These are phyloP conservation scores for Muraenolepis orangiensis DNA, from an alignment of 2,797 vertebrate genomes.

Conservation along the genomic window DNA sequence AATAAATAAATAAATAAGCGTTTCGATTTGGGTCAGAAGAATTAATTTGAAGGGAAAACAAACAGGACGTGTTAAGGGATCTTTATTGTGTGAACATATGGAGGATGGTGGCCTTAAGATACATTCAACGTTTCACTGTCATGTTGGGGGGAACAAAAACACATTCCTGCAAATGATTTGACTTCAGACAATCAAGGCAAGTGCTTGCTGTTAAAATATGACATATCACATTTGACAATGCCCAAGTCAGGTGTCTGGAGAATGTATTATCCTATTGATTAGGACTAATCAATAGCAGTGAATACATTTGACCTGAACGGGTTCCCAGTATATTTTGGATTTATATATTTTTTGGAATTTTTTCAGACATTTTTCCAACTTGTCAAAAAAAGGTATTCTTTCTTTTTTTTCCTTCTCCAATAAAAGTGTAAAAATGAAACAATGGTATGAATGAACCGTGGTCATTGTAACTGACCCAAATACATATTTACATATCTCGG, in stretches of 20 bases:
- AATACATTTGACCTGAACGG: conserved; percentile 33
- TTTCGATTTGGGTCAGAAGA: conserved; percentile 45
- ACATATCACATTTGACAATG: conserved; percentile 53
- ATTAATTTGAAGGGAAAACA: conserved; percentile 45
- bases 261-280: conserved; percentile 46
- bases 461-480: conserved; percentile 90
- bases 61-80: conserved; percentile 74
- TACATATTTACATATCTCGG: conserved; percentile 87
- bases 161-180: conserved; percentile 64
- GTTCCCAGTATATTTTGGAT: conserved; percentile 42
- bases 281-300: conserved; percentile 39
- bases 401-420: conserved; percentile 35
- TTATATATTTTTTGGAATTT: conserved; percentile 31
- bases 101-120: conserved; percentile 71
- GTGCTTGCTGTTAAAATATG: conserved; percentile 74
- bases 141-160: conserved; percentile 62
- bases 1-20: too few species aligned
- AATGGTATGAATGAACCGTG: conserved; percentile 74
- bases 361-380: conserved; percentile 47
- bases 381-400: conserved; percentile 36
- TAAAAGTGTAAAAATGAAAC: conserved; percentile 62
- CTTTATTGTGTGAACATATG: conserved; percentile 83
- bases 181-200: conserved; percentile 72
- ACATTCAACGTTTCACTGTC: conserved; percentile 80
- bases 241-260: conserved; percentile 36